These are phyloP conservation scores for Drosophila pegasa DNA, from an alignment of 2,888 invertebrate species.

Conservation along the genomic window DNA sequence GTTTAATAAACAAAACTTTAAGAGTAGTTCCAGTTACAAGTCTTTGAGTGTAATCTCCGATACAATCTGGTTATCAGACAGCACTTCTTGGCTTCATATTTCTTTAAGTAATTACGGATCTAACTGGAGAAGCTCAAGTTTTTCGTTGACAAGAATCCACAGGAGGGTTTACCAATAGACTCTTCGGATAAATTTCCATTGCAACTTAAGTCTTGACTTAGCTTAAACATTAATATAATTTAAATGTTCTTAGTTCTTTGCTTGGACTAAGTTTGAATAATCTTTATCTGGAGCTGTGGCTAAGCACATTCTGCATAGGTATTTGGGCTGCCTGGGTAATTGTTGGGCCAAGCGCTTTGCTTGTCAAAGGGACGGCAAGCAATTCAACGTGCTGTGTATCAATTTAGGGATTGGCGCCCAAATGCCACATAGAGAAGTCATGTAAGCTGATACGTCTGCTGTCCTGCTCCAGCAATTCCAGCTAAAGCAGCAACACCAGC, in stretches of 20 bases:
- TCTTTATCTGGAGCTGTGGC: neutral
- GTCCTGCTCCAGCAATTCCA: slow-evolving; percentile 55
- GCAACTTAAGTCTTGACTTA: too few relatives aligned
- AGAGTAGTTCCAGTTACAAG: too few relatives aligned
- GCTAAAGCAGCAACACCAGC: slow-evolving; percentile 33
- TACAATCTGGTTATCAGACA: neutral
- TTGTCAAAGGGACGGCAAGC: slow-evolving; percentile 19
- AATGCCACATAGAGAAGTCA: slow-evolving; percentile 78
- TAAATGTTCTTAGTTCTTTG: too few relatives aligned
- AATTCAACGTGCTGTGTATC: slow-evolving; percentile 53
- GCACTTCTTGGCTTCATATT: too few relatives aligned
- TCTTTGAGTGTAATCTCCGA: neutral
- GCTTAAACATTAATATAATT: too few relatives aligned
- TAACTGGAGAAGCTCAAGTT: too few relatives aligned
- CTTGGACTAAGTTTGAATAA: too few relatives aligned
- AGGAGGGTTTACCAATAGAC: too few relatives aligned
- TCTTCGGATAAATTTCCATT: too few relatives aligned
- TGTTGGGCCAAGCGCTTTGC: neutral
- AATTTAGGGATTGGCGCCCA: slow-evolving; percentile 76
- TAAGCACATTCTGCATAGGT: too few relatives aligned
- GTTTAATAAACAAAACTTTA: neutral
- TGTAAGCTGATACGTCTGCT: slow-evolving; percentile 70
- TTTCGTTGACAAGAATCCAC: too few relatives aligned
- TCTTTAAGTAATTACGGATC: too few relatives aligned
- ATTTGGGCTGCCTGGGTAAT: slow-evolving; percentile 1